Conservation (phyloP, 37 sponge, comb jelly and placozoan genomes). For the Chondrosia reniformis region DNA sequence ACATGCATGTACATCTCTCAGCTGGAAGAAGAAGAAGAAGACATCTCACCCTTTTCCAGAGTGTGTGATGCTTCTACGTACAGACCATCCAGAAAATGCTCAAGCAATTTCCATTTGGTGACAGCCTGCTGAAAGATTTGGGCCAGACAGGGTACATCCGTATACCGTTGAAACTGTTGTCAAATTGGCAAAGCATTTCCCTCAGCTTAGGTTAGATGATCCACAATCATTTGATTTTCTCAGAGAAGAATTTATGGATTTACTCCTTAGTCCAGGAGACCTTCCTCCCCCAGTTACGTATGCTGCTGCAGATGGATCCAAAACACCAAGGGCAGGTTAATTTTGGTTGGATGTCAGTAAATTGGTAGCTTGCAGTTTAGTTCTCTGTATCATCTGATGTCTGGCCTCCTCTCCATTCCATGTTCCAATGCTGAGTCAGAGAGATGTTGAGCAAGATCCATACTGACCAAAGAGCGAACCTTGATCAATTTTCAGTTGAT, state of each 20-base stretch:
- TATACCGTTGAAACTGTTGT: constrained; percentile 4
- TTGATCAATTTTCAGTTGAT: constrained; percentile 22
- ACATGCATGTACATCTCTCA: constrained; percentile 28
- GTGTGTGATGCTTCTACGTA: constrained; percentile 20
- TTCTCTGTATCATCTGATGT: constrained; percentile 25
- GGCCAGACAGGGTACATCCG: constrained; percentile 21
- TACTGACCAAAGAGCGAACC: constrained; percentile 8
- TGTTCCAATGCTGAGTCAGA: constrained; percentile 29
- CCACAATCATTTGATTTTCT: constrained; percentile 24
- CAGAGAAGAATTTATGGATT: constrained; percentile 32
- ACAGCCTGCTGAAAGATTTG: constrained; percentile 36
- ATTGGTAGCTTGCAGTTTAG: constrained; percentile 32
- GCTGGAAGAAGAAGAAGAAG: constrained; percentile 16
- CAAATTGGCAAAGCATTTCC: constrained; percentile 6
- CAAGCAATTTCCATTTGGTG: constrained; percentile 44
- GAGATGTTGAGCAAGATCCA: constrained; percentile 35
- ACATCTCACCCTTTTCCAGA: constrained; percentile 7
- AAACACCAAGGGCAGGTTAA: neutral
- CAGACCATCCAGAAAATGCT: constrained; percentile 34
- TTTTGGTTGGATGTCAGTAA: neutral
- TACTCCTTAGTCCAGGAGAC: constrained; percentile 16
- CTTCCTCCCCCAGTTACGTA: neutral
- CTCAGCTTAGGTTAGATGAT: constrained; percentile 5
- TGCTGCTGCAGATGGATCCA: neutral
- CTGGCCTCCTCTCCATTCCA: constrained; percentile 17